Percentiles rank a stretch among this genome's conserved stretches.
Evolutionary conservation across 2,888 invertebrate species (phyloP).

Genomic region (Drosophila pseudotalamancana): DNA sequence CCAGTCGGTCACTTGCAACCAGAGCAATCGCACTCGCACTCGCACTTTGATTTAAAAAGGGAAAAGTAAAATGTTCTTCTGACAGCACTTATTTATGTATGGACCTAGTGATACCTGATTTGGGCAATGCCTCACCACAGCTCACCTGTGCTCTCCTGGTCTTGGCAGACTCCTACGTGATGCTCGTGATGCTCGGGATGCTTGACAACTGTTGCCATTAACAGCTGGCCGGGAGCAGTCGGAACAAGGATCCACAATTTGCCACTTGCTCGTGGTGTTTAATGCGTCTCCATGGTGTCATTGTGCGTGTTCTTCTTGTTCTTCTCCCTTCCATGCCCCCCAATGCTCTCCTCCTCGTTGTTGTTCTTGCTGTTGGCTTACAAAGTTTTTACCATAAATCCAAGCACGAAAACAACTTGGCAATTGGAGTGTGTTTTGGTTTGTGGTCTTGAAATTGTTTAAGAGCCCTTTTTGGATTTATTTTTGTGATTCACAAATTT

Average conservation of each 20-base stretch:
- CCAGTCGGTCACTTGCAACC: too few species aligned
- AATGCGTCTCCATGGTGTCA: constrained; percentile 20
- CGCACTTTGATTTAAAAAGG: constrained; percentile 37
- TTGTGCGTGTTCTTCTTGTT: constrained; percentile 39
- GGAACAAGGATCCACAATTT: constrained; percentile 37
- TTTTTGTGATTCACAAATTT: not conserved
- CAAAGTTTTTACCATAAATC: constrained; percentile 68
- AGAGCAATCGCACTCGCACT: too few species aligned
- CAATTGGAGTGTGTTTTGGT: constrained; percentile 55
- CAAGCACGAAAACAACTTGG: constrained; percentile 33
- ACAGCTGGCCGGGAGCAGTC: constrained; percentile 55
- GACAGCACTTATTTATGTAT: constrained; percentile 51
- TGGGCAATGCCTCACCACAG: constrained; percentile 1
- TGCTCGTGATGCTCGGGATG: too few species aligned
- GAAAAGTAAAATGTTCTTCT: constrained; percentile 5
- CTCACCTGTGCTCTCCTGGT: not conserved
- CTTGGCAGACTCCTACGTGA: constrained; percentile 31
- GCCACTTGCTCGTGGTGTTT: constrained; percentile 47
- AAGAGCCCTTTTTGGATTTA: constrained; percentile 27
- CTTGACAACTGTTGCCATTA: constrained; percentile 79
- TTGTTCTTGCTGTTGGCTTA: constrained; percentile 35
- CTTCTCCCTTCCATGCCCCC: too few species aligned
- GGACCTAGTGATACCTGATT: constrained; percentile 26
- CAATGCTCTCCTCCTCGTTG: constrained; percentile 16
- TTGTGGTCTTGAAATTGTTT: constrained; percentile 45